Percentiles rank a stretch among this genome's conserved stretches.
Evolutionary conservation across 2,888 invertebrate genomes (phyloP).

Genomic region (Polymixis flavicincta): DNA sequence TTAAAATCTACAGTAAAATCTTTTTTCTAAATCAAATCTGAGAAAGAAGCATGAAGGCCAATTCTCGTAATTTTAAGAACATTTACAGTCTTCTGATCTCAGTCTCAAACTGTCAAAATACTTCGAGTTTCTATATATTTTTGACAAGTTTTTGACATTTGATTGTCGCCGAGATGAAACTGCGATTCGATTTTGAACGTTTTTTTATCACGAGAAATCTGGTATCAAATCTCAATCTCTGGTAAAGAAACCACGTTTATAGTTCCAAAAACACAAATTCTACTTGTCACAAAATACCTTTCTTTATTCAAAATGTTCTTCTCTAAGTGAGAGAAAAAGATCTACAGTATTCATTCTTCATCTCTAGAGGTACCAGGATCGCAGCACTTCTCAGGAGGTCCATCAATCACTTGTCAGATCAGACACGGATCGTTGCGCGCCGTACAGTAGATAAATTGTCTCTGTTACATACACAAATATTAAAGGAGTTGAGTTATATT

Average conservation of each 20-base stretch:
- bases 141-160: too few species aligned
- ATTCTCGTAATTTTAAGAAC: too few species aligned
- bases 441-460: conserved; percentile 75
- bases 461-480: conserved; percentile 67
- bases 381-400: conserved; percentile 69
- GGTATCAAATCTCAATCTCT: too few species aligned
- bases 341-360: conserved; percentile 53
- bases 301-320: conserved; percentile 27
- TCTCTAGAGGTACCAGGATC: conserved; percentile 46
- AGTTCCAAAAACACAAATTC: conserved; percentile 8
- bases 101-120: too few species aligned
- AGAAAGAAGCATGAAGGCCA: too few species aligned
- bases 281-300: conserved; percentile 4
- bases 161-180: too few species aligned
- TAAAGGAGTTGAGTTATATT: conserved; percentile 36
- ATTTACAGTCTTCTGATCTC: too few species aligned
- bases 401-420: conserved; percentile 81
- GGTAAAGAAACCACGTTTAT: neutral
- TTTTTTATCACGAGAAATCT: too few species aligned
- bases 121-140: too few species aligned
- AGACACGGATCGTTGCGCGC: conserved; percentile 74
- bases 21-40: too few species aligned
- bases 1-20: too few species aligned
- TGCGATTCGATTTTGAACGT: too few species aligned
- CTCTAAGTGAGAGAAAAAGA: conserved; percentile 33